Percentiles rank a stretch among this genome's conserved stretches.
phyloP scores from a whole-genome alignment of 2,797 vertebrate species.

The Enteromius argenteus region DNA sequence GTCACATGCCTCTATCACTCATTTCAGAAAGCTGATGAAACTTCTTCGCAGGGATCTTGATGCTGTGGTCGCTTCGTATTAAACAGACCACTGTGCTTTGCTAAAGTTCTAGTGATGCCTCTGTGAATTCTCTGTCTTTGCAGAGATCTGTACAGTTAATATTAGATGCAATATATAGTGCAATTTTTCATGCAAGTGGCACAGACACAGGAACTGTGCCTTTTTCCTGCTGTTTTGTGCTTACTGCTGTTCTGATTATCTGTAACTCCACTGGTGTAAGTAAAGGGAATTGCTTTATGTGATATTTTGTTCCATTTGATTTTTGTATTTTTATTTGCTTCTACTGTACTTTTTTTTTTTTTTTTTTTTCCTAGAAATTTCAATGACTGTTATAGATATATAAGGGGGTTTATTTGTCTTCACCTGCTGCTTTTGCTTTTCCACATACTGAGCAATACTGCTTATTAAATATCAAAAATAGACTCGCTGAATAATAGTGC shows the following conservation, averaged over 20 bases:
- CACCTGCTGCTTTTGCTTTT: slow-evolving; percentile 21
- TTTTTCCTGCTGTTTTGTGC: slow-evolving; percentile 68
- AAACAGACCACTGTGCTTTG: slow-evolving; percentile 33
- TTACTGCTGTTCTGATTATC: slow-evolving; percentile 49
- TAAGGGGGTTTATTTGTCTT: slow-evolving; percentile 23
- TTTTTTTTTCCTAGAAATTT: slow-evolving; percentile 5
- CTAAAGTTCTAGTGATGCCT: slow-evolving; percentile 43
- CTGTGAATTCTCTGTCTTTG: slow-evolving; percentile 64
- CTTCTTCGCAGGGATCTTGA: neutral
- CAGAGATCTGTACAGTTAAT: slow-evolving; percentile 70
- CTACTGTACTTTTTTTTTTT: neutral
- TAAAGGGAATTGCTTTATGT: slow-evolving; percentile 48
- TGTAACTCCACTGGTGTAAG: slow-evolving; percentile 55
- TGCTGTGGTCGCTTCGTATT: neutral
- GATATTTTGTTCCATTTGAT: slow-evolving; percentile 4
- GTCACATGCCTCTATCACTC: slow-evolving; percentile 2
- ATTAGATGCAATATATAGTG: slow-evolving; percentile 56
- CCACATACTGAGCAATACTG: slow-evolving; percentile 7
- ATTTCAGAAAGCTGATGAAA: slow-evolving; percentile 19
- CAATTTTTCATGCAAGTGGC: slow-evolving; percentile 40
- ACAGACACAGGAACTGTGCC: slow-evolving; percentile 75
- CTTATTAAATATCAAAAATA: slow-evolving; percentile 33
- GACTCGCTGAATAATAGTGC: slow-evolving; percentile 17
- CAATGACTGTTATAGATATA: slow-evolving; percentile 37
- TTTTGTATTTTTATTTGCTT: slow-evolving; percentile 15